Percentiles rank a stretch among this genome's conserved stretches.
Conservation (phyloP, 2,888 invertebrate species). For the Penaeus monodon region DNA sequence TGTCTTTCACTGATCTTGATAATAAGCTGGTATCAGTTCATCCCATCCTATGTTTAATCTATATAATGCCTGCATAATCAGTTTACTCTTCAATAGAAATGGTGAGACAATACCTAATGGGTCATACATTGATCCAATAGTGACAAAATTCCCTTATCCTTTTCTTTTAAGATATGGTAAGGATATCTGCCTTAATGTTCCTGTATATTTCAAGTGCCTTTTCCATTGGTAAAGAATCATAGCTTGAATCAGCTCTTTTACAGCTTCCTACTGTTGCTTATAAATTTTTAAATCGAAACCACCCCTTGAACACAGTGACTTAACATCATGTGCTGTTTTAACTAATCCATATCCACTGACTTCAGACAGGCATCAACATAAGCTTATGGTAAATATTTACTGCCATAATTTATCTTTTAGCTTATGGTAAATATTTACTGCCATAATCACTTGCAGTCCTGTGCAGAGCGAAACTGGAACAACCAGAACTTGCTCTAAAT, state of each 20-base stretch:
- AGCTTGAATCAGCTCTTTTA: background rate
- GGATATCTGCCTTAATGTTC: background rate
- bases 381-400: background rate
- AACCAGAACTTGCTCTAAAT: conserved; percentile 6
- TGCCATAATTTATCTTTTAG: background rate
- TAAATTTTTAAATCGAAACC: conserved; percentile 25
- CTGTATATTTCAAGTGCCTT: conserved; percentile 1
- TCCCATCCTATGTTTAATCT: no score
- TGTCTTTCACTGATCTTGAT: no score
- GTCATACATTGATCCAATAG: background rate
- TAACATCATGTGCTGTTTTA: background rate
- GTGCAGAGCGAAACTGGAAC: conserved; percentile 7
- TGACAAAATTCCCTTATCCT: background rate
- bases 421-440: background rate
- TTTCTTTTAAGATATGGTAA: background rate
- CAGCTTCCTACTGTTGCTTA: background rate
- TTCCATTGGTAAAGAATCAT: background rate
- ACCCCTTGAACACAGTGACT: conserved; percentile 5
- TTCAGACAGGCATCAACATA: conserved; percentile 25
- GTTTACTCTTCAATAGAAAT: no score
- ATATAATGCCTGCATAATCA: no score
- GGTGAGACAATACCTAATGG: no score
- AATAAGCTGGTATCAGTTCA: no score
- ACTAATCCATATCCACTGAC: background rate
- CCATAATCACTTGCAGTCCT: background rate